A percentile compares a stretch with the other conserved stretches of the same genome.
phyloP scores from a whole-genome alignment of 2,888 invertebrate genomes.

The Salpingus planirostris region DNA sequence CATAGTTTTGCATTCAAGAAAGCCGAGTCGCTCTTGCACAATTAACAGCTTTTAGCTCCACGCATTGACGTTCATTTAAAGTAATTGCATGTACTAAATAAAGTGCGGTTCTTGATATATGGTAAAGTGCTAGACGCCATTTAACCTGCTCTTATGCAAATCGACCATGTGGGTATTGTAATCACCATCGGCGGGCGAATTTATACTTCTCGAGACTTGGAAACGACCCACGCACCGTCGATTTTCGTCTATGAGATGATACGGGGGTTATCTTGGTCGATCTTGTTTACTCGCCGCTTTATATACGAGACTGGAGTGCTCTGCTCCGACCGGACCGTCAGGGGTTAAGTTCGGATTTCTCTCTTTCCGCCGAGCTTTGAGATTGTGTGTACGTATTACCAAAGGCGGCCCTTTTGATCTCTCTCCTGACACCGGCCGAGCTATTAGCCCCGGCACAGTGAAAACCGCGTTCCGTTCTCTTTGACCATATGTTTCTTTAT shows the following conservation, averaged over 20 bases:
- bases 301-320: too few species aligned
- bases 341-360: too few species aligned
- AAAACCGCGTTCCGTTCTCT: slow-evolving; percentile 4
- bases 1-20: slow-evolving; percentile 14
- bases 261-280: too few species aligned
- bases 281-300: too few species aligned
- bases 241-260: too few species aligned
- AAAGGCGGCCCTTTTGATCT: slow-evolving; percentile 11
- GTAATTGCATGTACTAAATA: slow-evolving; percentile 15
- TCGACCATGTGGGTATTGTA: too few species aligned
- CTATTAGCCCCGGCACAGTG: slow-evolving; percentile 4
- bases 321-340: too few species aligned
- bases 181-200: too few species aligned
- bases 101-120: slow-evolving; percentile 14
- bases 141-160: slow-evolving; percentile 14
- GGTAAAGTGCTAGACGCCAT: slow-evolving; percentile 9
- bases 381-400: too few species aligned
- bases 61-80: slow-evolving; percentile 16
- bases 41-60: slow-evolving; percentile 15
- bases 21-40: slow-evolving; percentile 12
- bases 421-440: slow-evolving; percentile 4
- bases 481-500: slow-evolving; percentile 7
- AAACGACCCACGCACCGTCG: too few species aligned
- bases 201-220: too few species aligned
- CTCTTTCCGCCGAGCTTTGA: too few species aligned